Percentiles rank a stretch among this genome's conserved stretches.
Conservation (phyloP, 2,797 vertebrate genomes). For the Mormyrops attenuatus region DNA sequence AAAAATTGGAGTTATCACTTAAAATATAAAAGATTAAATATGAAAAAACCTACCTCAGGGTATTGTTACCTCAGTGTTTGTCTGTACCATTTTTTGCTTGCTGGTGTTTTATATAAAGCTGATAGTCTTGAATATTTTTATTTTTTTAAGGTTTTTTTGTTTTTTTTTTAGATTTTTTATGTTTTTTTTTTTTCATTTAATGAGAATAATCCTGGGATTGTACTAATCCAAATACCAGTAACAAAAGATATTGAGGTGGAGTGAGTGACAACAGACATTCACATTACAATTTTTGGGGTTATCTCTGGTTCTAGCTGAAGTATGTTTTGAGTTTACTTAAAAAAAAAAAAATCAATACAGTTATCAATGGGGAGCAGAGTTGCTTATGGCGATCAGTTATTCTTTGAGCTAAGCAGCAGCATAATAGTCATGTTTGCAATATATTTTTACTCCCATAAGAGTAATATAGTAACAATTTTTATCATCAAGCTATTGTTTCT, state of each 20-base stretch:
- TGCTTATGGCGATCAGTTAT: conserved; percentile 25
- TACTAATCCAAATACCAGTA: conserved; percentile 22
- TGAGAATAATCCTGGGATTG: conserved; percentile 47
- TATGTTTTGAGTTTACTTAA: conserved; percentile 41
- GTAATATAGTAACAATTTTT: background rate
- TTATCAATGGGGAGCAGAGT: conserved; percentile 56
- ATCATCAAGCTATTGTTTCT: background rate
- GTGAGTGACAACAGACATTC: conserved; percentile 33
- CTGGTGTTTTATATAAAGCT: conserved; percentile 97
- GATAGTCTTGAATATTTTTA: conserved; percentile 93
- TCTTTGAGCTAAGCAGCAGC: background rate
- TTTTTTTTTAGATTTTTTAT: conserved; percentile 19
- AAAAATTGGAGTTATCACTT: conserved; percentile 22
- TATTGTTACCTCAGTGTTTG: conserved; percentile 92
- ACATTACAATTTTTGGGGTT: conserved; percentile 40
- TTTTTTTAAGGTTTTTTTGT: conserved; percentile 32
- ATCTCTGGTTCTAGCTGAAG: conserved; percentile 46
- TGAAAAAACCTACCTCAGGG: conserved; percentile 86
- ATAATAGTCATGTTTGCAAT: background rate
- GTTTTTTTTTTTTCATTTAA: conserved; percentile 36
- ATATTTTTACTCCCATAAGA: background rate
- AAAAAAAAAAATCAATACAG: conserved; percentile 32
- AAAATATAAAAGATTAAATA: conserved; percentile 53
- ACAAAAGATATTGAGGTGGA: conserved; percentile 22
- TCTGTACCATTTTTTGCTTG: conserved; percentile 71